A percentile compares a stretch with the other conserved stretches of the same genome.
Conservation (phyloP, 2,888 invertebrate species). For the Eueremaeus valkanovi region DNA sequence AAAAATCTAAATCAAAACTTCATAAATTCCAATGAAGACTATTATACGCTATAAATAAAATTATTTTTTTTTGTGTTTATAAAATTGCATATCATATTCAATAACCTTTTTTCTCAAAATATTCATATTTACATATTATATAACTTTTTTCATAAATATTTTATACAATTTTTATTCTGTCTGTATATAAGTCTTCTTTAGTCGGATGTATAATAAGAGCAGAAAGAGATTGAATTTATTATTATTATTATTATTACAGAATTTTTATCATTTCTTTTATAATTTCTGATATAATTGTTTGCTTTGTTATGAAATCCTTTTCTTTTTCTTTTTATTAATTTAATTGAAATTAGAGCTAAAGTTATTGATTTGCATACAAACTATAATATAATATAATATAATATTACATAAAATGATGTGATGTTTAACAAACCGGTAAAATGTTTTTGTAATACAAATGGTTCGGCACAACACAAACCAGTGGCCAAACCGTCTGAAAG, state of each 20-base stretch:
- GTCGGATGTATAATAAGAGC: too few relatives aligned
- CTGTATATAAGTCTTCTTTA: too few relatives aligned
- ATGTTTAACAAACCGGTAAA: not conserved
- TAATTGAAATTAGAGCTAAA: not conserved
- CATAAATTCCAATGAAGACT: too few relatives aligned
- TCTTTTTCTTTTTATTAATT: not conserved
- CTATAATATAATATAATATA: not conserved
- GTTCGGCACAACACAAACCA: slow-evolving; percentile 10
- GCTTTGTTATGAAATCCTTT: too few relatives aligned
- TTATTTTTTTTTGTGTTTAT: not conserved
- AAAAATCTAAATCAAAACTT: too few relatives aligned
- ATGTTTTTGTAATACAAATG: not conserved
- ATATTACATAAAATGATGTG: not conserved
- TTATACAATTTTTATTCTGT: too few relatives aligned
- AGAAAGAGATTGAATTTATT: too few relatives aligned
- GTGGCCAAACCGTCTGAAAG: not conserved
- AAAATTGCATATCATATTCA: slow-evolving; percentile 7
- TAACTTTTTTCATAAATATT: not conserved
- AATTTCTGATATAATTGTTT: too few relatives aligned
- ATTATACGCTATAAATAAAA: not conserved
- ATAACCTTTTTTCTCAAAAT: slow-evolving; percentile 8
- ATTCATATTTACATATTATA: not conserved
- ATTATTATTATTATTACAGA: too few relatives aligned
- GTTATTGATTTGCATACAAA: slow-evolving; percentile 13
- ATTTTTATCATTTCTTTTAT: too few relatives aligned